Evolutionary conservation across 1,140 invertebrate species (phyloP).

Genomic region (Drosophila obscura): DNA sequence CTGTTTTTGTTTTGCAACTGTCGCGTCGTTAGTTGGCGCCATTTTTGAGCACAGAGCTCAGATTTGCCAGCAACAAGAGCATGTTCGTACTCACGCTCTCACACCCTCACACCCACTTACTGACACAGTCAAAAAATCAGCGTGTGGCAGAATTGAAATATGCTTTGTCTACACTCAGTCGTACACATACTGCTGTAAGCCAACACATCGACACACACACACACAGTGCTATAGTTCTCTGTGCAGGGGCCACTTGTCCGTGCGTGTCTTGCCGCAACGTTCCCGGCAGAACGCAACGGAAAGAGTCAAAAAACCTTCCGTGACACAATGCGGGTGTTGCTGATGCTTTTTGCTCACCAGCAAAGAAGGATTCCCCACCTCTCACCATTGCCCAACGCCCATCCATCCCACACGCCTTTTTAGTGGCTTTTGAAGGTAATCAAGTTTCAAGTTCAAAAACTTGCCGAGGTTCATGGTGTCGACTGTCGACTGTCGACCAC

Average conservation of each 20-base stretch:
- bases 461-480: conserved; percentile 65
- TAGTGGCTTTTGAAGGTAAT: conserved; percentile 77
- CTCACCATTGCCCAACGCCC: no score
- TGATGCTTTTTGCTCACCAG: conserved; percentile 28
- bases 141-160: conserved; percentile 69
- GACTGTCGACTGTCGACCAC: conserved; percentile 50
- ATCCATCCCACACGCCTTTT: conserved; percentile 44
- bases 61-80: conserved; percentile 59
- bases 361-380: no score
- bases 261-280: conserved; percentile 57
- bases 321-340: conserved; percentile 70
- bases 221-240: conserved; percentile 48
- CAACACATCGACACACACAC: conserved; percentile 11
- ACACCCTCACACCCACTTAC: neutral
- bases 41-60: conserved; percentile 65
- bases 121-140: conserved; percentile 16
- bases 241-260: conserved; percentile 51
- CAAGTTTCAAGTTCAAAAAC: conserved; percentile 82
- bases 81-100: conserved; percentile 2
- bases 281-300: conserved; percentile 17
- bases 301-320: conserved; percentile 67
- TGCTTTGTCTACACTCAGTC: conserved; percentile 46
- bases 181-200: conserved; percentile 22
- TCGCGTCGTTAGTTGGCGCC: conserved; percentile 61
- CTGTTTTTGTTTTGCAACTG: conserved; percentile 49